Conservation (phyloP, 2,113 vertebrate genomes). For the Istiophorus platypterus region DNA sequence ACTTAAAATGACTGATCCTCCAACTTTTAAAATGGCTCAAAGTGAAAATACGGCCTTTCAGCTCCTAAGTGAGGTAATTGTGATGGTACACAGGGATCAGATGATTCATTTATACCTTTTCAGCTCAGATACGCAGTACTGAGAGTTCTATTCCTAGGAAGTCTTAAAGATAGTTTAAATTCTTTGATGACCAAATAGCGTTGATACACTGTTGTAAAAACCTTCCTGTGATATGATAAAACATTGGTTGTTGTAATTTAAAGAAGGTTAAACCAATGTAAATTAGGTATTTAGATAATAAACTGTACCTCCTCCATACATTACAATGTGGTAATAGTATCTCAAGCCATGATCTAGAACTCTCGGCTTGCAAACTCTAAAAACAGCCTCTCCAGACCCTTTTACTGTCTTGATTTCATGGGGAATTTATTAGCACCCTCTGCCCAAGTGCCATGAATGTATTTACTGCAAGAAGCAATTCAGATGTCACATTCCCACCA, state of each 20-base stretch:
- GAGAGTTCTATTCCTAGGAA: too few relatives aligned
- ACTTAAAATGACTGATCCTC: not conserved
- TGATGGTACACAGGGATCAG: not conserved
- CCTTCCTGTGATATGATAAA: too few relatives aligned
- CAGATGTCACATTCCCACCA: constrained; percentile 47
- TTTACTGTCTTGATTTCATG: constrained; percentile 54
- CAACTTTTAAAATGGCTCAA: not conserved
- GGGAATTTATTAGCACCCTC: constrained; percentile 62
- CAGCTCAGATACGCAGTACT: not conserved
- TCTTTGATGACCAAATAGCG: not conserved
- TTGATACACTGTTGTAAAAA: not conserved
- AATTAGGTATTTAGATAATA: too few relatives aligned
- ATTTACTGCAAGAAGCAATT: constrained; percentile 67
- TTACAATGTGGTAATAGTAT: constrained; percentile 9
- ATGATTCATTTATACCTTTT: not conserved
- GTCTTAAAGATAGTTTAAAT: not conserved
- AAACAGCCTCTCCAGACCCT: constrained; percentile 39
- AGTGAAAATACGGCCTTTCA: not conserved
- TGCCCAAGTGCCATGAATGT: constrained; percentile 50
- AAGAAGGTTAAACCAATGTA: too few relatives aligned
- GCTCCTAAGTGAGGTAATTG: not conserved
- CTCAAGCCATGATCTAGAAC: constrained; percentile 26
- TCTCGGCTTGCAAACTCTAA: constrained; percentile 22
- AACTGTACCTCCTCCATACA: not conserved
- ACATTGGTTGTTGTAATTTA: too few relatives aligned